Conservation (phyloP, 2,797 vertebrate genomes). For the Echeneis naucrates region DNA sequence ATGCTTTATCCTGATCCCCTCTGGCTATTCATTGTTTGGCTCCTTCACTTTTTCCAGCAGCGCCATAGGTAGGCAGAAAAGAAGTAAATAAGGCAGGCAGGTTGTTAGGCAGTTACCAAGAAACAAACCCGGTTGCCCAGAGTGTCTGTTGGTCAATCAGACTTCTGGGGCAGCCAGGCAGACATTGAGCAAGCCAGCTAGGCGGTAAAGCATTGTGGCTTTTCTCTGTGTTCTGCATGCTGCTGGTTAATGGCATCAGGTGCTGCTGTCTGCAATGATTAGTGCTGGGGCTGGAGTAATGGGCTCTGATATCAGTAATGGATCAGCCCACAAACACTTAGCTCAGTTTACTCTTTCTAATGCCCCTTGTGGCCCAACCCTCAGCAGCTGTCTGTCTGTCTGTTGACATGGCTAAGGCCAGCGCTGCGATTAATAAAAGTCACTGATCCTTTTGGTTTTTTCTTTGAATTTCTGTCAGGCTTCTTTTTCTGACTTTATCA, state of each 20-base stretch:
- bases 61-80: constrained; percentile 21
- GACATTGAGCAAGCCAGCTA: constrained; percentile 52
- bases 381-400: constrained; percentile 75
- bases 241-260: constrained; percentile 84
- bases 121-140: constrained; percentile 36
- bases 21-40: constrained; percentile 31
- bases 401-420: constrained; percentile 57
- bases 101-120: constrained; percentile 30
- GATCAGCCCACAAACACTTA: constrained; percentile 84
- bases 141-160: constrained; percentile 36
- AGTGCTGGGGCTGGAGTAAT: constrained; percentile 80
- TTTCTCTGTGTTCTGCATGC: constrained; percentile 61
- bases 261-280: constrained; percentile 83
- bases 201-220: constrained; percentile 48
- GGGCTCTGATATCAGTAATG: constrained; percentile 86
- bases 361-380: constrained; percentile 76
- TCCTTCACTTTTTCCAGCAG: constrained; percentile 27
- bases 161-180: constrained; percentile 35
- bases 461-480: constrained; percentile 2
- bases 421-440: constrained; percentile 47
- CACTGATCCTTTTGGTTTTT: constrained; percentile 33
- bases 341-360: constrained; percentile 84
- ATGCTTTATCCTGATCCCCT: constrained; percentile 29
- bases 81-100: constrained; percentile 58
- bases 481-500: constrained; percentile 19